Conservation (phyloP, 92 coral and sea anemone genomes). For the Zoanthus sociatus region DNA sequence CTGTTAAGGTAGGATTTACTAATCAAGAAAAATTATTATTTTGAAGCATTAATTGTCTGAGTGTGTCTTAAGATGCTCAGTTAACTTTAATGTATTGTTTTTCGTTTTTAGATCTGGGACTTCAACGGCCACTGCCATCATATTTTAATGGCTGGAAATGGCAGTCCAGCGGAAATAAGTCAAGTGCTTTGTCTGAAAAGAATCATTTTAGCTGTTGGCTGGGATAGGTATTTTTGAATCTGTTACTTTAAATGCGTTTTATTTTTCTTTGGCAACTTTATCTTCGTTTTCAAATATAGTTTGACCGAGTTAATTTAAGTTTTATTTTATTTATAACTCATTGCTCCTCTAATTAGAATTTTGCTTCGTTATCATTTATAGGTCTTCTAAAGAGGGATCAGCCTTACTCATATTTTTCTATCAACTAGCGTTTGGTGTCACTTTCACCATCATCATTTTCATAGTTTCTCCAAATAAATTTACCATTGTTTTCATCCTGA, state of each 20-base stretch:
- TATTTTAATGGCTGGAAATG: slow-evolving; percentile 97
- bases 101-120: slow-evolving; percentile 88
- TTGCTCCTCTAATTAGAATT: too few relatives aligned
- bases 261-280: too few relatives aligned
- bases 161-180: slow-evolving; percentile 92
- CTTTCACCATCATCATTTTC: background rate
- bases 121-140: slow-evolving; percentile 98
- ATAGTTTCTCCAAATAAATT: background rate
- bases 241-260: background rate
- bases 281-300: background rate
- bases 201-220: slow-evolving; percentile 90
- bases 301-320: background rate
- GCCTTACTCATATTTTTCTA: background rate
- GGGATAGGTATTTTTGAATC: slow-evolving; percentile 84
- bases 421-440: background rate
- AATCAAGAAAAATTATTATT: background rate
- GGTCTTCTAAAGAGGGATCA: background rate
- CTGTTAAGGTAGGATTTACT: slow-evolving; percentile 78
- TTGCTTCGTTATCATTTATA: background rate
- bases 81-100: background rate
- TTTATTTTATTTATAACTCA: background rate
- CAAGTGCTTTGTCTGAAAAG: slow-evolving; percentile 93
- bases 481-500: background rate
- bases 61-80: background rate
- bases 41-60: background rate